These are phyloP conservation scores for Melanotaenia nigrans DNA, from an alignment of 2,797 vertebrate genomes.

Conservation along the genomic window DNA sequence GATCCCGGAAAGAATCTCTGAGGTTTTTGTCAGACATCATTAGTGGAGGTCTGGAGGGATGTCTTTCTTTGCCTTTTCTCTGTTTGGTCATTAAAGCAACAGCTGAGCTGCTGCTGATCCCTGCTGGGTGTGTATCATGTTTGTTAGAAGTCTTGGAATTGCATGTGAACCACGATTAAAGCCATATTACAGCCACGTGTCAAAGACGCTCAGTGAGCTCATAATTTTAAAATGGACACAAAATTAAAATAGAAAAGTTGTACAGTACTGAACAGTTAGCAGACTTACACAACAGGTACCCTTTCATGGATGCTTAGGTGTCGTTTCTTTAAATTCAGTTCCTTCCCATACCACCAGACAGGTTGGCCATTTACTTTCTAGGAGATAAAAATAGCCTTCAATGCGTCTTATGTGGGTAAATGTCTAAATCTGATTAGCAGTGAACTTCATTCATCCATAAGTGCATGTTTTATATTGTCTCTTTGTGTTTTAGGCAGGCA, in stretches of 20 bases:
- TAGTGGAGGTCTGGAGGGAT: slow-evolving; percentile 12
- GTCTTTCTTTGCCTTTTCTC: slow-evolving; percentile 32
- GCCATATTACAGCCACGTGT: slow-evolving; percentile 11
- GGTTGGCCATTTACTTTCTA: too few relatives aligned
- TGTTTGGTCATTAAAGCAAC: slow-evolving; percentile 36
- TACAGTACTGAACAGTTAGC: background rate
- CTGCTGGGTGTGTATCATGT: slow-evolving; percentile 24
- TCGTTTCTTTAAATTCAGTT: background rate
- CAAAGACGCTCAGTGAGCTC: slow-evolving; percentile 33
- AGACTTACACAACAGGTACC: slow-evolving; percentile 3
- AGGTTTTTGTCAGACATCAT: slow-evolving; percentile 44
- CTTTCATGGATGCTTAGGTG: background rate
- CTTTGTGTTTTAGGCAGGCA: background rate
- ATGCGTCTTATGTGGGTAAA: background rate
- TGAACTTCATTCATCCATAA: slow-evolving; percentile 17
- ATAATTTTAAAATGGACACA: slow-evolving; percentile 25
- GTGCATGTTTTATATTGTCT: slow-evolving; percentile 15
- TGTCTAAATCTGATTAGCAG: slow-evolving; percentile 4
- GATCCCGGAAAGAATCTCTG: slow-evolving; percentile 43
- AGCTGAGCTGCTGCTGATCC: slow-evolving; percentile 26
- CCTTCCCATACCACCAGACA: too few relatives aligned
- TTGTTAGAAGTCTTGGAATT: slow-evolving; percentile 51
- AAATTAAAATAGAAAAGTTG: slow-evolving; percentile 15
- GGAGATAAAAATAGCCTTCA: too few relatives aligned
- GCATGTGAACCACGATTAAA: slow-evolving; percentile 43